Evolutionary conservation across 2,888 invertebrate genomes (phyloP).

Genomic region (Thysanoteuthis rhombus): DNA sequence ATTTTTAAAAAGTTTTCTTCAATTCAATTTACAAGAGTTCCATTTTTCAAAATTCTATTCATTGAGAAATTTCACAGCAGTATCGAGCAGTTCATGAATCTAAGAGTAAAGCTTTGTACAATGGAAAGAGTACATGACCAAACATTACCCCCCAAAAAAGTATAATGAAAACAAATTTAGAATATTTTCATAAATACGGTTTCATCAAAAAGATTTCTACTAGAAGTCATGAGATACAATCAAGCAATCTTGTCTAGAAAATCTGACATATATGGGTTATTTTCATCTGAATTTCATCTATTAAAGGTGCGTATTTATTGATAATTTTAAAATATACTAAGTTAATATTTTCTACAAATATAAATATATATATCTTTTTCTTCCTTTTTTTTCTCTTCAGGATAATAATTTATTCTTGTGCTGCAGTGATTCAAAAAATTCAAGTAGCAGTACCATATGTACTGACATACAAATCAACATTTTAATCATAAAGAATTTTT

Average conservation of each 20-base stretch:
- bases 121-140: background rate
- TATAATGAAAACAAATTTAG: background rate
- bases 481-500: too few relatives aligned
- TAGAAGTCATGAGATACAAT: background rate
- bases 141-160: background rate
- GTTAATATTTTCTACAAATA: background rate
- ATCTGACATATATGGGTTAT: background rate
- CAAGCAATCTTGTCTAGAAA: background rate
- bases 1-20: too few relatives aligned
- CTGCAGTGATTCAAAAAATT: background rate
- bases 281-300: background rate
- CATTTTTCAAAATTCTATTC: too few relatives aligned
- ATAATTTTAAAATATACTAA: background rate
- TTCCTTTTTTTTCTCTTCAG: background rate
- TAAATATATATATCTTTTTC: too few relatives aligned
- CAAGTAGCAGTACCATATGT: background rate
- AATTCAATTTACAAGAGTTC: too few relatives aligned
- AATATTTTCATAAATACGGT: background rate
- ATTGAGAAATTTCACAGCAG: too few relatives aligned
- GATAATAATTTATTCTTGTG: background rate
- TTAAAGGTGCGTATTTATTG: background rate
- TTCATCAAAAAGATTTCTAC: background rate
- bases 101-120: background rate
- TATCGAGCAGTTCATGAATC: too few relatives aligned
- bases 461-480: too few relatives aligned